phyloP scores from a whole-genome alignment of 1,140 invertebrate species.

The Araneus ventricosus region DNA sequence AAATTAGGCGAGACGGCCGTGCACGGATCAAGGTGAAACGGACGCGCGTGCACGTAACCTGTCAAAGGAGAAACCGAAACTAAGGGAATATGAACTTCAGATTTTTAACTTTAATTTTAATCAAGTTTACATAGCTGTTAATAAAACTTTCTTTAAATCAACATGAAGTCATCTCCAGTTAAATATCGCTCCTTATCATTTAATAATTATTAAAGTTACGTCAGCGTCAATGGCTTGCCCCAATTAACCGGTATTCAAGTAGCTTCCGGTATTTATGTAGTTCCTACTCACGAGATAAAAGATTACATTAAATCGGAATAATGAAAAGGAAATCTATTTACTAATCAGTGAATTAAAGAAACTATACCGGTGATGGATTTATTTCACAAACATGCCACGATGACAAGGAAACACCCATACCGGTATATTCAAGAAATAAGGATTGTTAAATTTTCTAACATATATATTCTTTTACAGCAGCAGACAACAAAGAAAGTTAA shows the following conservation, averaged over 20 bases:
- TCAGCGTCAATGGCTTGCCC: neutral
- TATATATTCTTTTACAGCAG: too few relatives aligned
- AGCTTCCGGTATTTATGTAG: neutral
- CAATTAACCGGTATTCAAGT: constrained; percentile 9
- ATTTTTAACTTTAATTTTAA: neutral
- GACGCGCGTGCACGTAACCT: neutral
- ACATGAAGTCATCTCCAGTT: too few relatives aligned
- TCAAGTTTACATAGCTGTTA: too few relatives aligned
- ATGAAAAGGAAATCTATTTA: too few relatives aligned
- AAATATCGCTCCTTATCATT: neutral
- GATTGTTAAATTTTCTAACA: too few relatives aligned
- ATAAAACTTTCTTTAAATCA: too few relatives aligned
- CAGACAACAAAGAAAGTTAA: too few relatives aligned
- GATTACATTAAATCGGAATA: neutral
- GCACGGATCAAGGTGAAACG: constrained; percentile 24
- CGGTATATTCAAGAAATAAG: too few relatives aligned
- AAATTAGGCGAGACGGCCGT: neutral
- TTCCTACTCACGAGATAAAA: neutral
- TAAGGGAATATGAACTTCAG: neutral
- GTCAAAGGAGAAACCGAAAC: neutral
- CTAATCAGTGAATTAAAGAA: too few relatives aligned
- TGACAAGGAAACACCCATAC: neutral
- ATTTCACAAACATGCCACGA: neutral
- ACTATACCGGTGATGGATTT: too few relatives aligned
- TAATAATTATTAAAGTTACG: neutral